Conservation (phyloP, 2,113 vertebrate species). For the Columbina picui region DNA sequence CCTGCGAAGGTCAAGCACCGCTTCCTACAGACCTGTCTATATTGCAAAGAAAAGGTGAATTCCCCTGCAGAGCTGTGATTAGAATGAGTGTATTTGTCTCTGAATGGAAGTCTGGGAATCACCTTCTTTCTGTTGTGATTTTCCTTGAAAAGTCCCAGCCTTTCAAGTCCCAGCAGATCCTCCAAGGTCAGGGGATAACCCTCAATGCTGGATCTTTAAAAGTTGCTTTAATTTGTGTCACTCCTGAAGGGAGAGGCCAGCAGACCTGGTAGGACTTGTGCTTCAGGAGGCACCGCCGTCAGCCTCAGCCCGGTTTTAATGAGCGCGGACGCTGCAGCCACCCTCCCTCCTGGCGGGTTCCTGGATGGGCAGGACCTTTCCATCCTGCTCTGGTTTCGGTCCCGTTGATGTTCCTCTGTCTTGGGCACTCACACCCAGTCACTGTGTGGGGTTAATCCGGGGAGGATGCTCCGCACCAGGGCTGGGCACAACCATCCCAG, state of each 20-base stretch:
- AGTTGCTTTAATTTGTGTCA: background rate
- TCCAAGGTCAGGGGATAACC: background rate
- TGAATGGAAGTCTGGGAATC: background rate
- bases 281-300: background rate
- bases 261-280: slow-evolving; percentile 20
- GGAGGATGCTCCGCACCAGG: background rate
- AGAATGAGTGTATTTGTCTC: background rate
- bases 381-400: background rate
- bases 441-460: background rate
- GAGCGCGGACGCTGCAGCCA: background rate
- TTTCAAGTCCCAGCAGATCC: background rate
- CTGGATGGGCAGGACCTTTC: background rate
- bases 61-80: background rate
- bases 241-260: background rate
- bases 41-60: background rate
- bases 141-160: background rate
- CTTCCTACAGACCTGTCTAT: accelerated
- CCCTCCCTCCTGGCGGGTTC: background rate
- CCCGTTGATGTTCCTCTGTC: background rate
- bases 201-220: accelerated
- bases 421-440: background rate
- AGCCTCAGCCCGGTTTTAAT: background rate
- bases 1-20: background rate
- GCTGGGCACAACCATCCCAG: background rate
- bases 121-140: background rate